Conservation (phyloP, 2,888 invertebrate genomes). For the Acrobasis consociella region DNA sequence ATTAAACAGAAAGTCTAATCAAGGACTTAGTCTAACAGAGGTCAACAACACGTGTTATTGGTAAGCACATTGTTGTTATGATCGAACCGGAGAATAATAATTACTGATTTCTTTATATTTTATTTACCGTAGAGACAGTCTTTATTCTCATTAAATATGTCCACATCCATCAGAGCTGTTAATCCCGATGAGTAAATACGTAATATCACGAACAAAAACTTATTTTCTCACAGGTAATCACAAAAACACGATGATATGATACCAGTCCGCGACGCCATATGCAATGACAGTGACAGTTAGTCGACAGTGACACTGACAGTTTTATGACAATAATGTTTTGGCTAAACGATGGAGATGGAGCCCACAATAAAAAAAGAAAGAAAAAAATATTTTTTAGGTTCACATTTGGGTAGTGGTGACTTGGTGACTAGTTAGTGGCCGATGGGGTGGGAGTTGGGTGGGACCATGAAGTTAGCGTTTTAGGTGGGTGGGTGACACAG, state of each 20-base stretch:
- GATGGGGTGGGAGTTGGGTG: no score
- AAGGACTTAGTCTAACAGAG: constrained; percentile 54
- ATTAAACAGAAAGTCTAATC: constrained; percentile 42
- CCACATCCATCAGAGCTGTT: constrained; percentile 71
- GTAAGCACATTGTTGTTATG: constrained; percentile 54
- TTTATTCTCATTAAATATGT: constrained; percentile 64
- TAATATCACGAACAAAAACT: constrained; percentile 24
- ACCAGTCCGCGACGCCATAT: not conserved
- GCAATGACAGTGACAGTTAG: not conserved
- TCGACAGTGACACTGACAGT: not conserved
- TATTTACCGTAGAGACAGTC: constrained; percentile 68
- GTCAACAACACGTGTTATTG: constrained; percentile 51
- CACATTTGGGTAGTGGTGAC: no score
- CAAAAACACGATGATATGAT: not conserved
- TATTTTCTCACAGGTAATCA: not conserved
- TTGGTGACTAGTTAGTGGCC: no score
- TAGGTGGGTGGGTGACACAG: no score
- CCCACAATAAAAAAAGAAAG: no score
- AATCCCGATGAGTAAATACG: constrained; percentile 28
- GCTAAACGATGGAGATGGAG: no score
- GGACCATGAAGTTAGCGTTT: no score
- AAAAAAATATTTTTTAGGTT: no score
- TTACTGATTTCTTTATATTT: constrained; percentile 30
- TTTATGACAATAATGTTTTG: not conserved
- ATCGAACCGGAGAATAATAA: constrained; percentile 42